Conservation (phyloP, 1,140 invertebrate species). For the Drosophila hydei region DNA sequence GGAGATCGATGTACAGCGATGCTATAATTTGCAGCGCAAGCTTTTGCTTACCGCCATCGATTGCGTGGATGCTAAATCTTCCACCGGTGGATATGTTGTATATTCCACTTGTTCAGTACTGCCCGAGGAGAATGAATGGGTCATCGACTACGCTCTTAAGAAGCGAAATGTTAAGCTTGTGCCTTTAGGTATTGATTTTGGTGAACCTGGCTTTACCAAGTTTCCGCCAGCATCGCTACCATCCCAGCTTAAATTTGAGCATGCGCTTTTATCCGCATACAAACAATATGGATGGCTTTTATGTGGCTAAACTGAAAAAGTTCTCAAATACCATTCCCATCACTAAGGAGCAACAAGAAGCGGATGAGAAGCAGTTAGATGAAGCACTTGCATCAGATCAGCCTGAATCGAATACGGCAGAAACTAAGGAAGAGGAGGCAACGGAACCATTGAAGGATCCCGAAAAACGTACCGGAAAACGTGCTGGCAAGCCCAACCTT, state of each 20-base stretch:
- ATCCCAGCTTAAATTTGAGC: slow-evolving; percentile 95
- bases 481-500: slow-evolving; percentile 72
- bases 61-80: slow-evolving; percentile 95
- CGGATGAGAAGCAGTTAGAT: slow-evolving; percentile 77
- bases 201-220: slow-evolving; percentile 96
- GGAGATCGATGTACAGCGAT: slow-evolving; percentile 94
- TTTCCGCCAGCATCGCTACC: slow-evolving; percentile 95
- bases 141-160: slow-evolving; percentile 97
- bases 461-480: slow-evolving; percentile 75
- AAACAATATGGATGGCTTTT: slow-evolving; percentile 99
- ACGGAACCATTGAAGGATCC: slow-evolving; percentile 60
- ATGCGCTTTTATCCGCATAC: slow-evolving; percentile 98
- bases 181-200: slow-evolving; percentile 97
- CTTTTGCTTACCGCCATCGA: slow-evolving; percentile 98
- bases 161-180: slow-evolving; percentile 97
- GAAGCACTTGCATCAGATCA: slow-evolving; percentile 64
- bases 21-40: slow-evolving; percentile 96
- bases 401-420: slow-evolving; percentile 38
- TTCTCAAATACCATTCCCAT: slow-evolving; percentile 92
- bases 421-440: slow-evolving; percentile 57
- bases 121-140: slow-evolving; percentile 99
- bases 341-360: slow-evolving; percentile 85
- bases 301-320: slow-evolving; percentile 99
- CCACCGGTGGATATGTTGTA: slow-evolving; percentile 96
- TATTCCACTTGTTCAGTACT: slow-evolving; percentile 99